Evolutionary conservation across 2,888 invertebrate species (phyloP).

Genomic region (Busseola fusca): DNA sequence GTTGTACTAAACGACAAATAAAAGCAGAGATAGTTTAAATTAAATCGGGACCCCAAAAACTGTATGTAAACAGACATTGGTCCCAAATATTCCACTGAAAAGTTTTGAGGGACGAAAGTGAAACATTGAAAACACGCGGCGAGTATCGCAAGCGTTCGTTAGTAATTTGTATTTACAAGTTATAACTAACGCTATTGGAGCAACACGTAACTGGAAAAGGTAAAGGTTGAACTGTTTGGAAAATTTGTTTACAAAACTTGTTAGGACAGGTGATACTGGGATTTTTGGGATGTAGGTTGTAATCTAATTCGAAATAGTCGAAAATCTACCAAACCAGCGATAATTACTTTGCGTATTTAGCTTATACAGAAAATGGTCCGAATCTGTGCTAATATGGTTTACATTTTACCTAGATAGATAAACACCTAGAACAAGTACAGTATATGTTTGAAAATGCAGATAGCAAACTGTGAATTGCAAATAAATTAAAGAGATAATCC

Average conservation of each 20-base stretch:
- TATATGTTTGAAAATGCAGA: not conserved
- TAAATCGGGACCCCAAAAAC: conserved; percentile 87
- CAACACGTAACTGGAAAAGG: conserved; percentile 49
- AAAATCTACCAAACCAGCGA: not conserved
- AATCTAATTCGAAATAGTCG: not conserved
- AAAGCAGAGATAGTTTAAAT: conserved; percentile 87
- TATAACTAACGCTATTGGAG: conserved; percentile 62
- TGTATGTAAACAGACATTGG: conserved; percentile 84
- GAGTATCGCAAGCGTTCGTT: conserved; percentile 75
- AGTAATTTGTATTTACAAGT: conserved; percentile 76
- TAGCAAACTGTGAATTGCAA: conserved; percentile 18
- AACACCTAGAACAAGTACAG: not conserved
- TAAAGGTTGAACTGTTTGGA: conserved; percentile 33
- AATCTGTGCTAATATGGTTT: no score
- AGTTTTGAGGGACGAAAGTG: conserved; percentile 78
- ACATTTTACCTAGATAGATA: not conserved
- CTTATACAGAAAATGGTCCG: not conserved
- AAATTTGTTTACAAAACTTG: conserved; percentile 28
- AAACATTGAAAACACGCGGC: conserved; percentile 81
- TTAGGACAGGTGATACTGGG: conserved; percentile 18
- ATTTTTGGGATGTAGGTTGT: conserved; percentile 20
- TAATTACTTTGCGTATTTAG: not conserved
- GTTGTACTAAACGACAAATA: conserved; percentile 87
- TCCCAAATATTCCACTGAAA: conserved; percentile 72
- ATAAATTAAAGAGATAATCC: conserved; percentile 43